A percentile compares a stretch with the other conserved stretches of the same genome.
Evolutionary conservation across 2,113 vertebrate genomes (phyloP).

Genomic region (Hippolais icterina): DNA sequence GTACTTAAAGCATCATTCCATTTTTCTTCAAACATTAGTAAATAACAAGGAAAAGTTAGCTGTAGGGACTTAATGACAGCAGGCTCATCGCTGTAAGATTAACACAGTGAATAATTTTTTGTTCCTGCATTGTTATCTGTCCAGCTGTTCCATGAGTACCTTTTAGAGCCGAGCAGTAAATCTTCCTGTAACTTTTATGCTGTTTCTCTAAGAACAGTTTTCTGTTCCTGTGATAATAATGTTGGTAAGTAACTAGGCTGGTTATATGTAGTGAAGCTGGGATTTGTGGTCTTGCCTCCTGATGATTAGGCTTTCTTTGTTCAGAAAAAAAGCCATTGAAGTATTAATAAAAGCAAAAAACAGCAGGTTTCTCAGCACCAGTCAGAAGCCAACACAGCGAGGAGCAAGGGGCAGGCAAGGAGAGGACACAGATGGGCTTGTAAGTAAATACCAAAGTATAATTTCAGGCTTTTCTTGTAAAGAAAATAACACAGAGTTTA

Average conservation of each 20-base stretch:
- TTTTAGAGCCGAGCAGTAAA: not conserved
- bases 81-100: accelerated
- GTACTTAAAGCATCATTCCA: not conserved
- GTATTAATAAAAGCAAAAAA: not conserved
- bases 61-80: not conserved
- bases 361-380: not conserved
- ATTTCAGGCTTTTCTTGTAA: not conserved
- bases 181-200: not conserved
- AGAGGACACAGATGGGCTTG: not conserved
- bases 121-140: not conserved
- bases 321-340: not conserved
- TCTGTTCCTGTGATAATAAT: not conserved
- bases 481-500: not conserved
- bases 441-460: not conserved
- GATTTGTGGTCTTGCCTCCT: not conserved
- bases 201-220: not conserved
- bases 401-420: not conserved
- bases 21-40: not conserved
- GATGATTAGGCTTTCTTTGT: not conserved
- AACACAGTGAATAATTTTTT: not conserved
- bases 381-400: accelerated
- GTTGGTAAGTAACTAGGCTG: not conserved
- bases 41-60: not conserved
- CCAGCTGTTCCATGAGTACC: not conserved
- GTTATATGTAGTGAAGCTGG: not conserved